phyloP scores from a whole-genome alignment of 2,797 vertebrate genomes.

The Lepilemur ruficaudatus region DNA sequence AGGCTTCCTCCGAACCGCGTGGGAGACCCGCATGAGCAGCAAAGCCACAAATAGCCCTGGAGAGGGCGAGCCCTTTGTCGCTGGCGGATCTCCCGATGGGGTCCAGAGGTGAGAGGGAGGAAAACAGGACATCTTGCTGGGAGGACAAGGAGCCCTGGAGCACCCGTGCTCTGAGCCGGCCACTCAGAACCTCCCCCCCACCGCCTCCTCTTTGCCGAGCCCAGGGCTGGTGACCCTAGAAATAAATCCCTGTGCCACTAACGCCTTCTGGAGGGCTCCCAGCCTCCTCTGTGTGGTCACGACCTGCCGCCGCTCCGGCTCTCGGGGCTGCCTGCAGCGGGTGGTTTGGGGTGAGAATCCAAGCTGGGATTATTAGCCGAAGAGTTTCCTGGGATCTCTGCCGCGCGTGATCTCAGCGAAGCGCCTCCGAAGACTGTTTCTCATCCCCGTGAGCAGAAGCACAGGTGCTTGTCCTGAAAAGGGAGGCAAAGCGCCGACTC shows the following conservation, averaged over 20 bases:
- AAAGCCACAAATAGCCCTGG: neutral
- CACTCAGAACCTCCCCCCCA: neutral
- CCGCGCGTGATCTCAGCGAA: neutral
- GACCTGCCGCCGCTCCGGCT: neutral
- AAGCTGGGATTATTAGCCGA: neutral
- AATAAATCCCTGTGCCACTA: neutral
- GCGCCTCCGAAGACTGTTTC: neutral
- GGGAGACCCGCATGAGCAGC: neutral
- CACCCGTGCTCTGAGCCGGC: accelerated
- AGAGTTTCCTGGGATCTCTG: neutral
- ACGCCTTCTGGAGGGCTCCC: neutral
- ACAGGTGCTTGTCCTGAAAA: accelerated
- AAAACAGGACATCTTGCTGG: neutral
- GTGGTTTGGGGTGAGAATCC: neutral
- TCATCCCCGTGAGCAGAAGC: neutral
- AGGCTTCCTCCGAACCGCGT: neutral
- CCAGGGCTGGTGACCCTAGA: neutral
- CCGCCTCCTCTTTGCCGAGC: neutral
- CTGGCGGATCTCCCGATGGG: neutral
- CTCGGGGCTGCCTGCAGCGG: neutral
- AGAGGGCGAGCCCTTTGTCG: neutral
- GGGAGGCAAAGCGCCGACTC: neutral
- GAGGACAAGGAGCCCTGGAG: neutral
- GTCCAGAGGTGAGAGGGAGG: neutral
- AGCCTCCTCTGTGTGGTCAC: neutral